Evolutionary conservation across 2,797 vertebrate species (phyloP), one percentile per base, ranked within the genome.

Genomic region (Cebuella pygmaea): DNA sequence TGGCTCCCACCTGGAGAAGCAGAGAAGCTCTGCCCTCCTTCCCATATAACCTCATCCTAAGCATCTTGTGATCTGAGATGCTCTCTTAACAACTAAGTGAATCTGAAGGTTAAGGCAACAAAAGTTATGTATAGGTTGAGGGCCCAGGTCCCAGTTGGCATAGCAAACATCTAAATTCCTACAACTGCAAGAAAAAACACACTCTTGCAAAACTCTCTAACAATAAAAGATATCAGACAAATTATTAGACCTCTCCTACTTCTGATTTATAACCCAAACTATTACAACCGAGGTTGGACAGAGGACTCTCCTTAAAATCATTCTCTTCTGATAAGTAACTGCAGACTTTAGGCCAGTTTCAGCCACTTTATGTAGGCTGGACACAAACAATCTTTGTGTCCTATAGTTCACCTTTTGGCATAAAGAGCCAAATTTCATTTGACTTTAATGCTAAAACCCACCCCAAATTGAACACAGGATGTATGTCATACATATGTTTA

Each of bases 11-110:
- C 26, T 4, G 39, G 30, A 24, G 5, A 19, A 8, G 19, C 13
- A 2, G 17, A 14, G 19, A 12, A 39, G 9, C 6, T 46, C 52
- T 7, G 1, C 1, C 2, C 3, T 7, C 26, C 22, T 93, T 57
- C 52, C 36, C 27, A 11, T 2, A 46, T 14, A 7, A 80, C 50
- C 17, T 59, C 3, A 26, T 13, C 17, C 33, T 59, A 26, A 14
- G n/a, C 4, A 2, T 41, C 75, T 13, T 70, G 67, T 70, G 67
- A 70, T 70, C 17, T 70, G n/a, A 70, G 17, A 36, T 20, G 15
- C 8, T 36, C n/a, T 36, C 17, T 36, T 70, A 70, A n/a, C 67
- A 70, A 36, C n/a, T 19, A 70, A 70, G 15, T 19, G n/a, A 17
- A 70, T 36, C 7, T 1, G 7, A 70, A n/a, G 67, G 33, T 70